Base-by-base conservation (phyloP, 2,113 vertebrate species). In the Zootoca vivipara region DNA sequence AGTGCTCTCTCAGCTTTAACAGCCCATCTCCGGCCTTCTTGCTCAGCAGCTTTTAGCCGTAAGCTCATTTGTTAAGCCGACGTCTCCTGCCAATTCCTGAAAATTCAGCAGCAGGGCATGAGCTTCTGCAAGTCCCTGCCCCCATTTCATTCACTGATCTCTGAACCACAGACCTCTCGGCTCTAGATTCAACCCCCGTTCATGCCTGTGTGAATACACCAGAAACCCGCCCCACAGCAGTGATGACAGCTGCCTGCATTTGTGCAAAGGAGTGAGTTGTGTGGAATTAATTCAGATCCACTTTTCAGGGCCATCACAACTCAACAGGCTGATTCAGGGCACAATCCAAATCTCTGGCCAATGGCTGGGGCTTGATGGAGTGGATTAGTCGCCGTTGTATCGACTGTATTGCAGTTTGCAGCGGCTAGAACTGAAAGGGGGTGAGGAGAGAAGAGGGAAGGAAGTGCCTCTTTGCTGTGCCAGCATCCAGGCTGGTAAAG, bases 11-110 rank as follows among this genome's bases (percentile, higher is more conserved):
- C 38, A 26, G 2, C 62, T 16, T 35, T 38, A 1, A 0, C 0
- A 0, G 1, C 10, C 4, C 9, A 3, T 4, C 6, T 6, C n/a
- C n/a, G 38, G 1, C 0, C 15, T 10, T 24, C 70, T 7, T 28
- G 6, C 7, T 67, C 28, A 75, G n/a, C 79, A 1, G 7, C 26
- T 40, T 3, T 82, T 26, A 42, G 38, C 73, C 77, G 33, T 70
- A 42, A 90, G 40, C 52, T 58, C 82, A 69, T 83, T 80, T 18
- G 18, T 64, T 90, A 42, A 83, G 38, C 38, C 58, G 24, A 77
- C 40, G 10, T 18, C 30, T n/a, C 7, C 75, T 42, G 42, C 40
- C 75, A 78, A 52, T 12, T 10, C 40, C 75, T 28, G 40, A 78
- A 46, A 70, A 24, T 33, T 13, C 4, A 15, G 72, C 40, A n/a